Percentiles rank a stretch among this genome's conserved stretches.
Conservation (phyloP, 2,888 invertebrate genomes). For the Apodemia hepburni region DNA sequence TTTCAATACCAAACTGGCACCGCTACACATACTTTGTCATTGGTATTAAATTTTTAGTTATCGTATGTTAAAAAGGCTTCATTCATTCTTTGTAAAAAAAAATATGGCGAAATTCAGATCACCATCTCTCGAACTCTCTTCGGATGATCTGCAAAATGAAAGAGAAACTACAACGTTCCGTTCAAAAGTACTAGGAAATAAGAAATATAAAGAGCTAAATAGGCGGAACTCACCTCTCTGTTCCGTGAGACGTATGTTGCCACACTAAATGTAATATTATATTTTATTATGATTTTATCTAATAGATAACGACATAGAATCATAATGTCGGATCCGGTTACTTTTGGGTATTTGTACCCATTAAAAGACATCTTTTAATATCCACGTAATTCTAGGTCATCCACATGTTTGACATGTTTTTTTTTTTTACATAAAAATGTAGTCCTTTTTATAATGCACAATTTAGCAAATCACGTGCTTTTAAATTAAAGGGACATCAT, state of each 20-base stretch:
- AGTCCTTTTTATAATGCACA: too few species aligned
- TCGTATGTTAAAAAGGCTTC: too few species aligned
- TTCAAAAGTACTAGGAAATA: background rate
- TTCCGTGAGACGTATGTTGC: conserved; percentile 3
- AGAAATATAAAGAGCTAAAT: background rate
- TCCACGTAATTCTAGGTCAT: conserved; percentile 32
- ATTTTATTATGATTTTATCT: conserved; percentile 23
- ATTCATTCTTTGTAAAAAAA: too few species aligned
- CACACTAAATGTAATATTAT: background rate
- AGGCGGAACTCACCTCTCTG: background rate
- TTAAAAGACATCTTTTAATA: conserved; percentile 29
- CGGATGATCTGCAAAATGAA: background rate
- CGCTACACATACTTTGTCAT: too few species aligned
- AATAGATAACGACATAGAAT: conserved; percentile 12
- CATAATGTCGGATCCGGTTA: conserved; percentile 29
- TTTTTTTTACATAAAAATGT: conserved; percentile 19
- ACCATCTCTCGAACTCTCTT: too few species aligned
- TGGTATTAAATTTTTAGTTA: too few species aligned
- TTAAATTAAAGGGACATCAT: too few species aligned
- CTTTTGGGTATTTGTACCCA: conserved; percentile 29
- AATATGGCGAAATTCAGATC: too few species aligned
- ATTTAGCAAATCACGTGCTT: too few species aligned
- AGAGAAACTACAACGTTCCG: conserved; percentile 1
- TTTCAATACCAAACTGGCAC: too few species aligned
- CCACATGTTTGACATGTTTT: conserved; percentile 35